Conservation (phyloP, 2,888 invertebrate genomes). For the Microplitis manilae region DNA sequence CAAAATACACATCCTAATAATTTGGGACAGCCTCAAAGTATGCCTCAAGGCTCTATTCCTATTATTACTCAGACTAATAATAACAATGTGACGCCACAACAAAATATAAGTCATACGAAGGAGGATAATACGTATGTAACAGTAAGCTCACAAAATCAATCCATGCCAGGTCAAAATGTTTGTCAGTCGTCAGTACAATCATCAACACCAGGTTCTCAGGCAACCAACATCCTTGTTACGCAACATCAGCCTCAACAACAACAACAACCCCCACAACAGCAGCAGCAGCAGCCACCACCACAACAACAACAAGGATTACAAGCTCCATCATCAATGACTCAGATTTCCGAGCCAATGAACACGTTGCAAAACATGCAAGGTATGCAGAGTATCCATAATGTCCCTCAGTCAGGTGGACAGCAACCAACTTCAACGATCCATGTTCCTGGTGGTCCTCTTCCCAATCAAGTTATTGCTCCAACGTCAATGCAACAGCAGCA, state of each 20-base stretch:
- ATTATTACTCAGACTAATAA: slow-evolving; percentile 73
- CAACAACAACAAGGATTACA: slow-evolving; percentile 71
- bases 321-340: slow-evolving; percentile 58
- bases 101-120: slow-evolving; percentile 59
- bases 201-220: slow-evolving; percentile 58
- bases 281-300: slow-evolving; percentile 73
- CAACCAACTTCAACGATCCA: slow-evolving; percentile 58
- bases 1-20: slow-evolving; percentile 74
- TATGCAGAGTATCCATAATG: slow-evolving; percentile 67
- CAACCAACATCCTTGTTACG: slow-evolving; percentile 62
- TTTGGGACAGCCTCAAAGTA: slow-evolving; percentile 75
- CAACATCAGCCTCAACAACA: slow-evolving; percentile 70
- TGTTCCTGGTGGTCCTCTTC: slow-evolving; percentile 57
- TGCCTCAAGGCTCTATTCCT: slow-evolving; percentile 76
- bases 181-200: slow-evolving; percentile 59
- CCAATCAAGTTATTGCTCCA: slow-evolving; percentile 70
- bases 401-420: slow-evolving; percentile 63
- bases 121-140: slow-evolving; percentile 61
- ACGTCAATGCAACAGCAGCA: slow-evolving; percentile 73
- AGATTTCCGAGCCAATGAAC: slow-evolving; percentile 64
- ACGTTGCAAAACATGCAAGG: slow-evolving; percentile 65
- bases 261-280: slow-evolving; percentile 73
- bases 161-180: slow-evolving; percentile 61
- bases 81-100: slow-evolving; percentile 59
- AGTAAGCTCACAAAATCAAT: slow-evolving; percentile 61